These are phyloP conservation scores for Cheilosia soror DNA, from an alignment of 2,888 invertebrate species.

Conservation along the genomic window DNA sequence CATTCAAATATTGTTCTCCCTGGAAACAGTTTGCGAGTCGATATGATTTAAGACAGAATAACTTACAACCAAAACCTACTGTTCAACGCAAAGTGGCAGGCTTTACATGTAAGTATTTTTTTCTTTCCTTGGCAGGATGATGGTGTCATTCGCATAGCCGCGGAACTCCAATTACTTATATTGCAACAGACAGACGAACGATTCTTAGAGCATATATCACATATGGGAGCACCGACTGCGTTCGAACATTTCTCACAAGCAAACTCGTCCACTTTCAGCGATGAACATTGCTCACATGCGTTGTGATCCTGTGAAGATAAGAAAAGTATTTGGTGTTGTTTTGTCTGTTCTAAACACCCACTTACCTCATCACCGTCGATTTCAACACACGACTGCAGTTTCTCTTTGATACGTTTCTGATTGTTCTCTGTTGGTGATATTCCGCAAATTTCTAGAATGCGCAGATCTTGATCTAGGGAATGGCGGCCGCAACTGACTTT, in stretches of 20 bases:
- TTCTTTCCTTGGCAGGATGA: background rate
- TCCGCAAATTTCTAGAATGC: conserved; percentile 5
- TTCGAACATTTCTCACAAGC: background rate
- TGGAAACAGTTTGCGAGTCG: conserved; percentile 1
- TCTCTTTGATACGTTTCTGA: background rate
- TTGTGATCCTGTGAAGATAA: too few species aligned
- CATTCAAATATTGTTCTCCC: conserved; percentile 6
- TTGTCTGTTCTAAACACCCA: background rate
- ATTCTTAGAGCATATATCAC: background rate
- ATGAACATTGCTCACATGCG: background rate
- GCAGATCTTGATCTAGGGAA: background rate
- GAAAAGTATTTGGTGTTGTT: too few species aligned
- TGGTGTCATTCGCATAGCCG: conserved; percentile 13
- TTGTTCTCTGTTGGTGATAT: background rate
- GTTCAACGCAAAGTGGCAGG: background rate
- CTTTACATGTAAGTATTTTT: background rate
- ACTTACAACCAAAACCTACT: background rate
- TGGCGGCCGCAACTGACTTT: too few species aligned
- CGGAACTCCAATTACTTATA: background rate
- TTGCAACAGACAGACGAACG: background rate
- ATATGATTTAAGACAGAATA: background rate
- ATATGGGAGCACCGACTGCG: background rate
- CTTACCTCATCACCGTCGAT: conserved; percentile 6
- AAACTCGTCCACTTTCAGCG: background rate
- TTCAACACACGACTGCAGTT: conserved; percentile 8